Percentiles rank a stretch among this genome's conserved stretches.
Evolutionary conservation across 2,888 invertebrate genomes (phyloP).

Genomic region (Griposia aprilina): DNA sequence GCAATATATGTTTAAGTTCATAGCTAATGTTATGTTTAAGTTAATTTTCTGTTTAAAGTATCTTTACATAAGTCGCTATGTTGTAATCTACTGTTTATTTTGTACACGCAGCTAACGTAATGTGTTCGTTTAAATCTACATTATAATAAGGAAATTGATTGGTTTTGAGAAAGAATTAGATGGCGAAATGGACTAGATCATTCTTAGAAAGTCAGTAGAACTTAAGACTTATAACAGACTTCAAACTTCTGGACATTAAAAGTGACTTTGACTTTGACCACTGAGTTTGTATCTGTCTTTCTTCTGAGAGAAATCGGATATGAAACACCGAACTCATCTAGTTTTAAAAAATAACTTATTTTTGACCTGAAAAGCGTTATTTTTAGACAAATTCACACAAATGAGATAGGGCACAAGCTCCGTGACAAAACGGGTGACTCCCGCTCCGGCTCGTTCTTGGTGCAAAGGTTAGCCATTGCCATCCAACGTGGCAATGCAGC

Average conservation of each 20-base stretch:
- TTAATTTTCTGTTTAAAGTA: constrained; percentile 30
- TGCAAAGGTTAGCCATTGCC: too few species aligned
- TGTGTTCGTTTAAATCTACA: neutral
- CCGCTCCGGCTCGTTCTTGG: too few species aligned
- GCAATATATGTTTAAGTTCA: constrained; percentile 35
- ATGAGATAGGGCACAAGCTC: too few species aligned
- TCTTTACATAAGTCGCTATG: constrained; percentile 27
- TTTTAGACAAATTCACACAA: too few species aligned
- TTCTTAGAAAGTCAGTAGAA: neutral
- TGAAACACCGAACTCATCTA: neutral
- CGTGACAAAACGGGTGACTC: too few species aligned
- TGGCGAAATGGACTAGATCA: neutral
- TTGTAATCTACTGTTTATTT: constrained; percentile 21
- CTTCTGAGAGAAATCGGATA: neutral
- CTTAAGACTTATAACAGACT: neutral
- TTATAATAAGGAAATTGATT: neutral
- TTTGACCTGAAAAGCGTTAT: neutral
- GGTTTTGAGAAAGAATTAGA: neutral
- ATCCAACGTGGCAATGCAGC: too few species aligned
- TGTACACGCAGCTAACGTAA: neutral
- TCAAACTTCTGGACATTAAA: neutral
- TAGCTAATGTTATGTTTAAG: constrained; percentile 25
- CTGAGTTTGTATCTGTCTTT: neutral
- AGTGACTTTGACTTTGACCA: neutral
- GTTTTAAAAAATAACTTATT: neutral